Base-by-base conservation (phyloP, 2,888 invertebrate species). In the Philereme transversata region DNA sequence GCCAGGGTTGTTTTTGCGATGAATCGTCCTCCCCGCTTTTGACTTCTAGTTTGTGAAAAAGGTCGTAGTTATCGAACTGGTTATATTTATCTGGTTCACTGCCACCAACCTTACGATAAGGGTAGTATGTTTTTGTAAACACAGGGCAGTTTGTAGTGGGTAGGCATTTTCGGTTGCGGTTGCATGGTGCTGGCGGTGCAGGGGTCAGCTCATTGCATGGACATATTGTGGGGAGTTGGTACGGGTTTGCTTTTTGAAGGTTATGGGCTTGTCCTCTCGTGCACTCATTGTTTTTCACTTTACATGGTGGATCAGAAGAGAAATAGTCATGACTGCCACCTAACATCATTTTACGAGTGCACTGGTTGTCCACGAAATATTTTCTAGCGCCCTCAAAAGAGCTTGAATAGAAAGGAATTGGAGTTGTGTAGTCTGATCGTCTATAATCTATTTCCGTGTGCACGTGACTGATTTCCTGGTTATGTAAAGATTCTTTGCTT, bases 61-160 rank as follows among this genome's bases (percentile, higher is more conserved):
- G 64, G 59, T 86, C 83, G 57, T 83, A 81, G 60, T 82, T 79
- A 33, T 80, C 77, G 40, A 72, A 70, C 44, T 69, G 70, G 45
- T 63, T 67, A n/a, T 68, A 62, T 62, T 75, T 75, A 62, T 64
- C 75, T 51, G 57, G 64, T 41, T 70, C 70, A 36, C 70, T 70
- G 4, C 53, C 60, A 65, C 74, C 50, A 52, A 65, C n/a, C 62
- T 65, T 58, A 69, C 72, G 46, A 49, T 64, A 64, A 33, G 62
- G 67, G 6, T 68, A 70, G 38, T 60, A 48, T 36, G 62, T 50
- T 10, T 53, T 49, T 10, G 61, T 44, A 36, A 53, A 47, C 22
- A 38, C 40, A 22, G 47, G 60, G 33, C 58, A 64, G 44, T 73
- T 72, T 35, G 64, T 62, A 51, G 69, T 72, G 5, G 68, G 54